Evolutionary conservation across 2,113 vertebrate species (phyloP), one percentile per base, ranked within the genome.

Genomic region (Pundamilia nyererei): DNA sequence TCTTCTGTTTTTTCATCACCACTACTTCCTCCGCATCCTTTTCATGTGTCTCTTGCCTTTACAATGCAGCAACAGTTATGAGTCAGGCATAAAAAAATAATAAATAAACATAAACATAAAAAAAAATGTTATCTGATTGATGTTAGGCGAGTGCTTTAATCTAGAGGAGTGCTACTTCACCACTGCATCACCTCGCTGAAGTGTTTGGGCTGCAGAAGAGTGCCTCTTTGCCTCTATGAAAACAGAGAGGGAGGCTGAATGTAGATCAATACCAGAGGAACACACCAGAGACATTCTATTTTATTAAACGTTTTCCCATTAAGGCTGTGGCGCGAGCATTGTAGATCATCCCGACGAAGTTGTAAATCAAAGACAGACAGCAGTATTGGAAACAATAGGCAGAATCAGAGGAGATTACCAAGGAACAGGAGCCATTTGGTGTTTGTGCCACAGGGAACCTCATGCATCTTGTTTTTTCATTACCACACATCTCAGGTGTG

Each of bases 231-330:
- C 83, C 56, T 92, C 68, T 86, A 75, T 86, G 87, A 91, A 93
- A 92, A 93, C 89, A 80, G 91, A 89, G 86, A 89, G 86, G 89
- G 87, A 89, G 89, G 91, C 87, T 88, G 89, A 79, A 88, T 91
- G 86, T 90, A 94, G 92, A 95, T 95, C 94, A 95, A 94, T 95
- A 95, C 91, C 90, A 89, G 49, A 56, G 85, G 86, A 93, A 92
- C 88, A 88, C 93, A 92, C 92, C 87, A 92, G 92, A 95, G 95
- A 94, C 93, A 85, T 94, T 94, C 93, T 91, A 91, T 96, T 95
- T 95, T 95, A 96, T 96, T 95, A 95, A 95, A 95, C 90, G 91
- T 92, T 95, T 92, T 95, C 90, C 94, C 92, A 95, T 95, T 95
- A 95, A 93, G 89, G 90, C 72, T 53, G 81, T 47, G 77, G 93